Evolutionary conservation across 2,113 vertebrate genomes (phyloP).

Genomic region (Phycodurus eques): DNA sequence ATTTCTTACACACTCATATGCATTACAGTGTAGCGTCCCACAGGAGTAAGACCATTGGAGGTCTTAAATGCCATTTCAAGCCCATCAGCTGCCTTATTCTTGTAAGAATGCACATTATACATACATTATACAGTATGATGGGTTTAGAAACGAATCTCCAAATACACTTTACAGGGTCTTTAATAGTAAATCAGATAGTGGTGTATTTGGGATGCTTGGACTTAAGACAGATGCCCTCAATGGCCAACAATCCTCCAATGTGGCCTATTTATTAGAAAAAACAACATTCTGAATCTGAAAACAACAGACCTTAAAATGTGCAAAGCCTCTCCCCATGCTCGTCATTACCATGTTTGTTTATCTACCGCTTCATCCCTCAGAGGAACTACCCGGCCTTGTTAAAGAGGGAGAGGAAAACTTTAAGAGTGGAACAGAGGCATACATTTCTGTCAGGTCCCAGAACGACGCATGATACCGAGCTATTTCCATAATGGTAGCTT

Average conservation of each 20-base stretch:
- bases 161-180: background rate
- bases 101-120: too few species aligned
- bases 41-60: too few species aligned
- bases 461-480: slow-evolving; percentile 42
- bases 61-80: too few species aligned
- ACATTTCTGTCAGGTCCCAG: slow-evolving; percentile 64
- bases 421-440: slow-evolving; percentile 72
- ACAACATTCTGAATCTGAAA: slow-evolving; percentile 53
- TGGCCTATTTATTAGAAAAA: slow-evolving; percentile 64
- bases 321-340: slow-evolving; percentile 53
- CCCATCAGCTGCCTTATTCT: too few species aligned
- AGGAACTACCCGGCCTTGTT: slow-evolving; percentile 67
- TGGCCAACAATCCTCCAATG: slow-evolving; percentile 48
- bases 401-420: slow-evolving; percentile 61
- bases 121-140: too few species aligned
- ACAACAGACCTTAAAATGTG: slow-evolving; percentile 57
- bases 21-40: too few species aligned
- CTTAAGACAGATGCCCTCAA: slow-evolving; percentile 20
- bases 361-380: slow-evolving; percentile 57
- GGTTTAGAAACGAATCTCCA: background rate
- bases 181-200: slow-evolving; percentile 19
- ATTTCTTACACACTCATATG: too few species aligned
- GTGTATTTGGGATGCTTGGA: slow-evolving; percentile 30
- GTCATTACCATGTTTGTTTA: slow-evolving; percentile 75
- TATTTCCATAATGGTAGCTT: slow-evolving; percentile 74